Evolutionary conservation across 2,888 invertebrate genomes (phyloP).

Genomic region (Synergus laeviventris): DNA sequence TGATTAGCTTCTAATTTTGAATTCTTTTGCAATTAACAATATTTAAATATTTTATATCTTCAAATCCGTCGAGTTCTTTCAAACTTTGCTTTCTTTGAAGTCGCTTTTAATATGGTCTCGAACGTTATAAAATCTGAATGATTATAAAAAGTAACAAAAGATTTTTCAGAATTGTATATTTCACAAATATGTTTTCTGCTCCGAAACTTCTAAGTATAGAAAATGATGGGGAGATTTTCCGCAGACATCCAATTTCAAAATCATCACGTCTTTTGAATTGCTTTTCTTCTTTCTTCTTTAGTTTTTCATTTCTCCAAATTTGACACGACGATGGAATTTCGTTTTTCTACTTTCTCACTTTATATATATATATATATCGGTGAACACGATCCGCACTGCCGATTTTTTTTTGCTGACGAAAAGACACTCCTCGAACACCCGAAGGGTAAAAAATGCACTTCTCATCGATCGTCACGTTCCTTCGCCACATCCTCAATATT

Average conservation of each 20-base stretch:
- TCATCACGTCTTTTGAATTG: background rate
- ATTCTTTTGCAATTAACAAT: background rate
- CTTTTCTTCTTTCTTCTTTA: background rate
- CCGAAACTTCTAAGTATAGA: no score
- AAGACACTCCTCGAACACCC: conserved; percentile 20
- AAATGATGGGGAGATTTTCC: background rate
- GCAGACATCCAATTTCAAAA: background rate
- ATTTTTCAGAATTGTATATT: background rate
- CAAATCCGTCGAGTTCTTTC: background rate
- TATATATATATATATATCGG: background rate
- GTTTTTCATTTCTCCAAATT: background rate
- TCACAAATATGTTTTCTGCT: background rate
- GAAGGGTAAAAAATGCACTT: conserved; percentile 28
- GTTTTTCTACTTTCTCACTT: background rate
- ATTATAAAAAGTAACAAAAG: background rate
- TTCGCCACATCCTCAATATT: background rate
- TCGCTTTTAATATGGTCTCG: background rate
- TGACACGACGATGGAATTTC: background rate
- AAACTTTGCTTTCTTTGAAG: background rate
- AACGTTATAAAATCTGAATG: no score
- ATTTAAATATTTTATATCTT: background rate
- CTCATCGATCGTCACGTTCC: conserved; percentile 22
- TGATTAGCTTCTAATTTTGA: background rate
- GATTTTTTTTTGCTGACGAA: conserved; percentile 31
- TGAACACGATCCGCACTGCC: background rate